Evolutionary conservation across 92 coral and sea anemone species (phyloP).

Genomic region (Palythoa grandis): DNA sequence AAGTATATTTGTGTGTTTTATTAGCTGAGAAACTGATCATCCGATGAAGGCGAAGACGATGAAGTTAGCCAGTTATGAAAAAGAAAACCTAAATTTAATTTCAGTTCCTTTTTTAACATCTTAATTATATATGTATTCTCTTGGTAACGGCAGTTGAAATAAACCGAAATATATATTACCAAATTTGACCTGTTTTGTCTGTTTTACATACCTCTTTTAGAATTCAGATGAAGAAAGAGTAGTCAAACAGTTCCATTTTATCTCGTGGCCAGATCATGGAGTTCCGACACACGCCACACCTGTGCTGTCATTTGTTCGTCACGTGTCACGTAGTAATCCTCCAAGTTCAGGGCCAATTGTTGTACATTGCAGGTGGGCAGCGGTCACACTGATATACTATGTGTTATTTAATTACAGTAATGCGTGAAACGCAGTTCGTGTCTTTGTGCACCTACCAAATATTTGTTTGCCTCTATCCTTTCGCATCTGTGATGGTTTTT

Average conservation of each 20-base stretch:
- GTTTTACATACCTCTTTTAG: conserved; percentile 22
- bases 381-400: background rate
- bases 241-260: conserved; percentile 89
- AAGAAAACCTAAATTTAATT: too few species aligned
- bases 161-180: background rate
- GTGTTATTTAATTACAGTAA: background rate
- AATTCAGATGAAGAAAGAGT: conserved; percentile 76
- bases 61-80: too few species aligned
- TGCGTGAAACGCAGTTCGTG: background rate
- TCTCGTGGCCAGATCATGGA: conserved; percentile 99
- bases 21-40: too few species aligned
- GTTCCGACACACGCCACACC: conserved; percentile 97
- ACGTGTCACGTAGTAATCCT: conserved; percentile 70
- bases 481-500: too few species aligned
- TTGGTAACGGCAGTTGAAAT: too few species aligned
- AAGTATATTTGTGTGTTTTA: too few species aligned
- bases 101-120: too few species aligned
- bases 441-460: background rate
- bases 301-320: conserved; percentile 85
- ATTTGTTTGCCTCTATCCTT: too few species aligned
- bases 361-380: conserved; percentile 88
- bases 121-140: too few species aligned
- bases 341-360: conserved; percentile 81
- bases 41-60: too few species aligned
- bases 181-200: background rate